Conservation (phyloP, 1,140 invertebrate genomes). For the Anastatus disparis region DNA sequence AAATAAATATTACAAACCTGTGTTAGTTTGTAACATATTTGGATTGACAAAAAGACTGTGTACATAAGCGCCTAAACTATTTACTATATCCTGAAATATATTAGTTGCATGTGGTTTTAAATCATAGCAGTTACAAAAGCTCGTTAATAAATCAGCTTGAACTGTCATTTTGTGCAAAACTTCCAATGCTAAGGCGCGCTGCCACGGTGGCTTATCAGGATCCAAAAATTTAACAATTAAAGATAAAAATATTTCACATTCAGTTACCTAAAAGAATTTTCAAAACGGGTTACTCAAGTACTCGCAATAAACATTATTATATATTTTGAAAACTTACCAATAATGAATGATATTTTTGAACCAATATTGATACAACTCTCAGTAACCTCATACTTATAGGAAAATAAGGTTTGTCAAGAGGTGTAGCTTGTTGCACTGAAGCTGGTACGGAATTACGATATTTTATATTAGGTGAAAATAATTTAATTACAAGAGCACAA, state of each 20-base stretch:
- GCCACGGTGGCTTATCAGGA: constrained; percentile 95
- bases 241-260: constrained; percentile 98
- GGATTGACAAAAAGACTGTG: constrained; percentile 89
- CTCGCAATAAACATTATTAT: neutral
- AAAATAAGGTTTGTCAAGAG: constrained; percentile 93
- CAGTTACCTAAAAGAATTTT: constrained; percentile 78
- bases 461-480: constrained; percentile 97
- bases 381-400: constrained; percentile 95
- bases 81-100: constrained; percentile 95
- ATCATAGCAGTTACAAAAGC: constrained; percentile 95
- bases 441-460: constrained; percentile 75
- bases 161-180: constrained; percentile 94
- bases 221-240: constrained; percentile 97
- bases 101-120: constrained; percentile 92
- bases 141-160: constrained; percentile 87
- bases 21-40: constrained; percentile 65
- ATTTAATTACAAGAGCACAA: constrained; percentile 95
- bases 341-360: constrained; percentile 93
- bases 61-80: constrained; percentile 93
- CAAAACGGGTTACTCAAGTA: neutral
- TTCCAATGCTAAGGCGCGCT: constrained; percentile 92
- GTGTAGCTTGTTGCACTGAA: constrained; percentile 70
- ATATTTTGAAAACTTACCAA: constrained; percentile 74
- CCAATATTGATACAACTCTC: constrained; percentile 90
- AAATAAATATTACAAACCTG: constrained; percentile 53